A percentile compares a stretch with the other conserved stretches of the same genome.
Conservation (phyloP, 2,797 vertebrate species). For the Phataginus tetradactyla region DNA sequence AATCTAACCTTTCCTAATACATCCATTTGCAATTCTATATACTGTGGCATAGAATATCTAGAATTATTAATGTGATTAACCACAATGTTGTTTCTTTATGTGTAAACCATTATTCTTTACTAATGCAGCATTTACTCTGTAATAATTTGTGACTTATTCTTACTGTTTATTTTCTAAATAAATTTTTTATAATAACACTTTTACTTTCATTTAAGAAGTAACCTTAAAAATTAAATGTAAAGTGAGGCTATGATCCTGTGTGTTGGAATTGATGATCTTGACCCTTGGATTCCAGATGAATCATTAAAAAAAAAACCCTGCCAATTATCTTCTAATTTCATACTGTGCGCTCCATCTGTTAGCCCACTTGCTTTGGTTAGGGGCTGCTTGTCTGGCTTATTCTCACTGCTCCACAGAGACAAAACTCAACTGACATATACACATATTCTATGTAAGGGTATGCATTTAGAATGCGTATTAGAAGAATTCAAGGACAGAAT, state of each 20-base stretch:
- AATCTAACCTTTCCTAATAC: neutral
- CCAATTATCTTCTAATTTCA: conserved; percentile 71
- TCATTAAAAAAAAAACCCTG: conserved; percentile 65
- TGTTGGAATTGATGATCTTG: conserved; percentile 75
- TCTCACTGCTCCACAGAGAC: neutral
- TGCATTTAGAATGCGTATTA: neutral
- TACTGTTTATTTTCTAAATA: neutral
- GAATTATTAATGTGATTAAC: neutral
- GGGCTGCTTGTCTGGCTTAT: conserved; percentile 2
- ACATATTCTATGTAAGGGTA: neutral
- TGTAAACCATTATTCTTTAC: neutral
- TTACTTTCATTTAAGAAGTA: conserved; percentile 5
- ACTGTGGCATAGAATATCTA: neutral
- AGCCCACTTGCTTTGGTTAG: conserved; percentile 45
- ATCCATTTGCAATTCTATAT: neutral
- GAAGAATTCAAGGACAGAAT: conserved; percentile 40
- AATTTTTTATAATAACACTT: neutral
- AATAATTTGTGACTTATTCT: neutral
- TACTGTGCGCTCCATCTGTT: conserved; percentile 79
- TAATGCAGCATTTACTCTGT: neutral
- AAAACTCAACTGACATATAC: neutral
- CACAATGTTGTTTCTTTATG: neutral
- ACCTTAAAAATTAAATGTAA: conserved; percentile 65
- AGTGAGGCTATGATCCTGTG: conserved; percentile 28
- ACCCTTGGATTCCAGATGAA: conserved; percentile 78